Conservation (phyloP, 2,888 invertebrate species). For the Napeogenes inachia region DNA sequence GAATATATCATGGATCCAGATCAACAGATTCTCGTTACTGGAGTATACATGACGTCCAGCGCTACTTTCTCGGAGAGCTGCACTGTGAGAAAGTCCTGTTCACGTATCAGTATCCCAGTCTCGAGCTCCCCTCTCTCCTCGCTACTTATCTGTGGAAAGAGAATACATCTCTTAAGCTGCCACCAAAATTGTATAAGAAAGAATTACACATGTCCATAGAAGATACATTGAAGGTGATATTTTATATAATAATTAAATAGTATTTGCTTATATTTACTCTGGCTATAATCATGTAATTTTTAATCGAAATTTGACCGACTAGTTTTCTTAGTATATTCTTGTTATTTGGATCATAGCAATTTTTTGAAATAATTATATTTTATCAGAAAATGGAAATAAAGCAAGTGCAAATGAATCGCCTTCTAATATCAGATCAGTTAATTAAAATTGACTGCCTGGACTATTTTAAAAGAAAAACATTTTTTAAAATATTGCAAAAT, state of each 20-base stretch:
- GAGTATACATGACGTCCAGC: slow-evolving; percentile 61
- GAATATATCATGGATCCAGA: slow-evolving; percentile 34
- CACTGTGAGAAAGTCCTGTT: slow-evolving; percentile 62
- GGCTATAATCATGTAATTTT: no score
- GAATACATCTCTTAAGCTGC: slow-evolving; percentile 51
- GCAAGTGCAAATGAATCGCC: slow-evolving; percentile 51
- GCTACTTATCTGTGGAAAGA: slow-evolving; percentile 53
- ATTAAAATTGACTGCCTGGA: slow-evolving; percentile 57
- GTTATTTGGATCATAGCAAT: not conserved
- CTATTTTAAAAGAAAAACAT: slow-evolving; percentile 50
- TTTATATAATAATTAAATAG: not conserved
- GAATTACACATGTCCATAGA: slow-evolving; percentile 50
- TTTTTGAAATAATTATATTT: slow-evolving; percentile 7
- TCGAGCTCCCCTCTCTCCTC: slow-evolving; percentile 46
- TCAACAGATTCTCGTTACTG: slow-evolving; percentile 54
- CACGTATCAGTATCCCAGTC: slow-evolving; percentile 60
- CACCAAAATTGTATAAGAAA: slow-evolving; percentile 45
- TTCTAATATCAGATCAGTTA: slow-evolving; percentile 56
- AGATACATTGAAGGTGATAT: slow-evolving; percentile 53
- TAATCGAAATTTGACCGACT: no score
- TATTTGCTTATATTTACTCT: not conserved
- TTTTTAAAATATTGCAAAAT: slow-evolving; percentile 48
- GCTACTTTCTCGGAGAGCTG: slow-evolving; percentile 51
- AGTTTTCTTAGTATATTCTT: not conserved
- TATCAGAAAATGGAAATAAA: slow-evolving; percentile 53